phyloP scores from a whole-genome alignment of 2,113 vertebrate species.

The Paedocypris sp. region DNA sequence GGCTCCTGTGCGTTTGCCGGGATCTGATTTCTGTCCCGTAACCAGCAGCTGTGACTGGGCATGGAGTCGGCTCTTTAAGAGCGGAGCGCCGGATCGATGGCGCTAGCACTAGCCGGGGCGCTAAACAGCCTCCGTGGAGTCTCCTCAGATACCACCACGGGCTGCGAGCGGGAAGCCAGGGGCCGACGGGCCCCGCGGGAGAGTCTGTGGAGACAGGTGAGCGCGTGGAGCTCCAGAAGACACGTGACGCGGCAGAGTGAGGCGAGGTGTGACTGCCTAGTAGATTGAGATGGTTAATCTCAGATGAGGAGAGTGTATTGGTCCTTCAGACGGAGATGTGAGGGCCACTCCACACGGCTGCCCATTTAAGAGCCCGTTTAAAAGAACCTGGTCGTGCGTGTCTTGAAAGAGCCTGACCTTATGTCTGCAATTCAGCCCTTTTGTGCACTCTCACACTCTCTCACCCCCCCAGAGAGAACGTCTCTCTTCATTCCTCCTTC shows the following conservation, averaged over 20 bases:
- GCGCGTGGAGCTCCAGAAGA: no score
- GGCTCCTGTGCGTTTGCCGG: constrained; percentile 7
- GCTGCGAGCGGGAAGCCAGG: neutral
- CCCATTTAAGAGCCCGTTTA: constrained; percentile 28
- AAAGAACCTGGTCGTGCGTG: neutral
- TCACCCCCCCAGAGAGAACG: no score
- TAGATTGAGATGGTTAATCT: constrained; percentile 36
- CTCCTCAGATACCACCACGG: neutral
- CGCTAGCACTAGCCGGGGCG: constrained; percentile 20
- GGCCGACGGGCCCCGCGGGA: neutral
- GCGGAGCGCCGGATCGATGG: constrained; percentile 27
- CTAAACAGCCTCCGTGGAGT: constrained; percentile 15
- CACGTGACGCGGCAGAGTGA: constrained; percentile 2
- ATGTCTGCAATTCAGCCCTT: constrained; percentile 28
- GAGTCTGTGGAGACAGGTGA: neutral
- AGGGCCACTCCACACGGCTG: constrained; percentile 31
- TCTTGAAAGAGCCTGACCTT: constrained; percentile 16
- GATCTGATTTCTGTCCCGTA: constrained; percentile 31
- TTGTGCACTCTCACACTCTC: neutral
- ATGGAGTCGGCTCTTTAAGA: constrained; percentile 37
- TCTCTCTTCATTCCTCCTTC: no score
- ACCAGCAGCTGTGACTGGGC: constrained; percentile 36
- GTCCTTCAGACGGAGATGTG: constrained; percentile 29
- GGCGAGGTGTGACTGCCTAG: constrained; percentile 14
- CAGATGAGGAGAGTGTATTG: constrained; percentile 24